phyloP scores from a whole-genome alignment of 2,113 vertebrate species.

The Ovis canadensis region DNA sequence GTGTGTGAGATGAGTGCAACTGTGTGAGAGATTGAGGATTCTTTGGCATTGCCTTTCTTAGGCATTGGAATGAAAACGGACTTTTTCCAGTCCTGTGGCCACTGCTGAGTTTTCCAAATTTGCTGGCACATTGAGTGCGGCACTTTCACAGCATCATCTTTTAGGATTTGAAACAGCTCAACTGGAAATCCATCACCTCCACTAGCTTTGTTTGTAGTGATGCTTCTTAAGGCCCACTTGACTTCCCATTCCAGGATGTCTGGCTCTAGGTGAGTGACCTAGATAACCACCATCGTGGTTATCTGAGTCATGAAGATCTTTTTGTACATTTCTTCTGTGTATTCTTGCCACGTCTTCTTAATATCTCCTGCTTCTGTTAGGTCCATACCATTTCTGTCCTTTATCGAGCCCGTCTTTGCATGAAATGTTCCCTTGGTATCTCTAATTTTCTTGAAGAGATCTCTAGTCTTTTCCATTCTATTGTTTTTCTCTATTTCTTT shows the following conservation, averaged over 20 bases:
- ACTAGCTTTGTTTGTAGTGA: neutral
- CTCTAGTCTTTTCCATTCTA: neutral
- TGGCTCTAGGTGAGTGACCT: neutral
- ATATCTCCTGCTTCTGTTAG: neutral
- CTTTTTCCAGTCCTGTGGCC: neutral
- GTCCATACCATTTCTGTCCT: neutral
- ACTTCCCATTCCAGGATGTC: neutral
- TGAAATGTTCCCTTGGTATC: neutral
- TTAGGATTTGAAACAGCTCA: neutral
- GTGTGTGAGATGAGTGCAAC: neutral
- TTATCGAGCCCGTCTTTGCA: neutral
- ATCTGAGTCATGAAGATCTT: neutral
- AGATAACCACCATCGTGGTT: no score
- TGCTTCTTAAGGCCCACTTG: neutral
- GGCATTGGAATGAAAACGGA: neutral
- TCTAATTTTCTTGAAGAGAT: neutral
- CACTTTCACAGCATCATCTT: neutral
- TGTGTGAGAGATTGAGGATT: neutral
- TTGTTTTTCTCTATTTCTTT: neutral
- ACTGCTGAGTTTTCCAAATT: neutral
- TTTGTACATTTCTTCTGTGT: neutral
- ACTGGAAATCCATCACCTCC: neutral
- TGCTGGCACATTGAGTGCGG: neutral
- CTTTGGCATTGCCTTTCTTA: neutral
- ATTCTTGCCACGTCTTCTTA: neutral